These are phyloP conservation scores for Sipha flava DNA, from an alignment of 1,140 invertebrate species.

Conservation along the genomic window DNA sequence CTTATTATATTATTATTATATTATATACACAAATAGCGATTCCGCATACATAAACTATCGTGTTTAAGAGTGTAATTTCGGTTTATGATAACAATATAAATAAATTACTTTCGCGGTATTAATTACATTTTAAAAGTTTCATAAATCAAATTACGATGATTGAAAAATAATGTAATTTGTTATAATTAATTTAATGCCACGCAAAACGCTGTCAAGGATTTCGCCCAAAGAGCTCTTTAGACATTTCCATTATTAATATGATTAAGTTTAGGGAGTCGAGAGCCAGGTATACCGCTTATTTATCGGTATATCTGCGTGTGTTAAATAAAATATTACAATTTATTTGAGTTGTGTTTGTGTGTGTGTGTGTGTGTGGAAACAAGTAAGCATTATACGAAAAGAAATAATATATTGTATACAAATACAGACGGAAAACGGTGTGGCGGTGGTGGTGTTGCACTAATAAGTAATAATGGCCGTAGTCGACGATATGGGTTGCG, in stretches of 20 bases:
- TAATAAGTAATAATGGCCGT: no score
- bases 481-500: no score
- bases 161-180: slow-evolving; percentile 19
- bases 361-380: no score
- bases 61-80: neutral
- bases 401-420: no score
- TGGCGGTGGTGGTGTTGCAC: no score
- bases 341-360: no score
- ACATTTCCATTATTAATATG: neutral
- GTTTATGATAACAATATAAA: neutral
- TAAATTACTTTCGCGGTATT: slow-evolving; percentile 10
- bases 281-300: neutral
- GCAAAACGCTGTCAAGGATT: neutral
- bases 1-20: no score
- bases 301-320: no score
- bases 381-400: no score
- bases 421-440: no score
- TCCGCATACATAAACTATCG: neutral
- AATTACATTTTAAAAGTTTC: neutral
- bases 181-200: neutral
- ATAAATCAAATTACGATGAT: slow-evolving; percentile 4
- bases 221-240: neutral
- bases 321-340: no score
- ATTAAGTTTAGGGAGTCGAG: neutral
- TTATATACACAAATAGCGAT: no score